Conservation (phyloP, 2,797 vertebrate genomes). For the Setipinna tenuifilis region DNA sequence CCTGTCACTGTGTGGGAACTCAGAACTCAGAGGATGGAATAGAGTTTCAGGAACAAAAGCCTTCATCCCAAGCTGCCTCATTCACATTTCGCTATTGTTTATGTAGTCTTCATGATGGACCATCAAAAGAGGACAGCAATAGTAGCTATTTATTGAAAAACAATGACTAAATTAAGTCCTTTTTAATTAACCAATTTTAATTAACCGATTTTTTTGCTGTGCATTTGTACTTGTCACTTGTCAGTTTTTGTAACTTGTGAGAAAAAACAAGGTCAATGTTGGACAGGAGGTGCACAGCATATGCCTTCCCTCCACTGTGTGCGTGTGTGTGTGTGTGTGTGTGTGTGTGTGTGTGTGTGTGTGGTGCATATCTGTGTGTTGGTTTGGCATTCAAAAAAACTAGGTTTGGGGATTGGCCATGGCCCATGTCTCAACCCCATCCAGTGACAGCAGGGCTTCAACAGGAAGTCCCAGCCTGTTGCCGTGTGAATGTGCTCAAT, state of each 20-base stretch:
- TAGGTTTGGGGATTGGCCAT: slow-evolving; percentile 14
- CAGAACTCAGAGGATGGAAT: background rate
- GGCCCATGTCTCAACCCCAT: background rate
- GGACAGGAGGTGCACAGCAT: background rate
- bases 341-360: background rate
- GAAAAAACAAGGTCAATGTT: background rate
- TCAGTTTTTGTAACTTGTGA: background rate
- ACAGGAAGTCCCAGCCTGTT: slow-evolving; percentile 1
- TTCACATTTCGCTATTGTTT: background rate
- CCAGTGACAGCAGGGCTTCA: background rate
- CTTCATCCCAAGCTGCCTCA: background rate
- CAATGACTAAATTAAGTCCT: background rate
- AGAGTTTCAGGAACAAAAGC: background rate
- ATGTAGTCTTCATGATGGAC: background rate
- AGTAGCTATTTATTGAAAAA: background rate
- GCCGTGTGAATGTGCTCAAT: background rate
- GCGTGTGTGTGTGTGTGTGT: slow-evolving; percentile 22
- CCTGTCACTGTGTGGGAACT: slow-evolving; percentile 33
- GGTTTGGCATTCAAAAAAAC: background rate
- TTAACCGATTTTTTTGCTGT: background rate
- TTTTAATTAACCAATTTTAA: background rate
- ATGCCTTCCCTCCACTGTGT: background rate
- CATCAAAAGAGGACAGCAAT: background rate
- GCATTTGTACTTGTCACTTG: background rate
- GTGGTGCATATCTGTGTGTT: background rate